Base-by-base conservation (phyloP, 2,888 invertebrate species). In the Argynnis bischoffii region DNA sequence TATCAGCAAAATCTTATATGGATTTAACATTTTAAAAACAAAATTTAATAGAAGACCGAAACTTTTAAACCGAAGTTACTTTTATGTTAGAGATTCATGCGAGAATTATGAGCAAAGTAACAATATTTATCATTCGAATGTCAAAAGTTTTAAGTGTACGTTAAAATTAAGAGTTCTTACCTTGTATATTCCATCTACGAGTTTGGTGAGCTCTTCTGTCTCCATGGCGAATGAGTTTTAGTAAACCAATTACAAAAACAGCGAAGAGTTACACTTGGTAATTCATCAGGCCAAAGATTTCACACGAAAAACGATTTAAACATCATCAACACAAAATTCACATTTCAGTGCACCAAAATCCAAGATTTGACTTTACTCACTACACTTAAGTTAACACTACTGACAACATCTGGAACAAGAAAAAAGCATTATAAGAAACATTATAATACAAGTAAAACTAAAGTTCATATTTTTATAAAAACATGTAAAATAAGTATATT, bases 131-230 rank as follows among this genome's bases (percentile, higher is more conserved):
- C 47, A 63, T 15, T 21, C 13, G 16, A 47, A 50, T 46, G 67
- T 56, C 61, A 63, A 63, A 63, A 67, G 55, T 66, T 61, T 61
- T 26, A 55, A 55, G 21, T 55, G 15, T 61, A 60, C 31, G 46
- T 63, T 51, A 56, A 53, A 63, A 56, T 51, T 13, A 55, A 21
- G n/a, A 51, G 14, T 41, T 41, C 92, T 91, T 93, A 97, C 97
- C 96, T 97, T 97, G 90, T 97, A 97, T 84, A 97, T 97, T 81
- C 97, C 97, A 92, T 97, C 97, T 81, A 97, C 97, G 81, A 97
- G 95, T 93, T 97, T 97, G 84, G 97, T 97, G 79, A 97, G 95
- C 93, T 97, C 97, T 88, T 97, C 97, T 80, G 97, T 97, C 94
- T 97, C 97, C 96, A 96, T 93, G 78, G 80, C 80, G 87, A 87